Evolutionary conservation across 2,888 invertebrate species (phyloP).

Genomic region (Drosophila nigricruria): DNA sequence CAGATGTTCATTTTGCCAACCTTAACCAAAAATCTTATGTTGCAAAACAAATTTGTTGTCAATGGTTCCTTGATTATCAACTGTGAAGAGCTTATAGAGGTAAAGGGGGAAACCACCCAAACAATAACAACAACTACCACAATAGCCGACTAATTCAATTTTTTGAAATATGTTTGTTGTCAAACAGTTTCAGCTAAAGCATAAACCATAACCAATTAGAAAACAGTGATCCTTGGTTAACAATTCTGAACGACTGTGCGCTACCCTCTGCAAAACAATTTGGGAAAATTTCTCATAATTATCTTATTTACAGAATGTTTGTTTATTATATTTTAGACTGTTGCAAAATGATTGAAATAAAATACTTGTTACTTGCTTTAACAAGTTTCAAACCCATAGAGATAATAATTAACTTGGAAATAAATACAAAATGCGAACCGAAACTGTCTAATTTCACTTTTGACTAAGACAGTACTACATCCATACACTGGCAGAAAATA

Average conservation of each 20-base stretch:
- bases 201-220: constrained; percentile 68
- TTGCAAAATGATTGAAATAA: not conserved
- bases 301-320: not conserved
- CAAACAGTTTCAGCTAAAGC: constrained; percentile 12
- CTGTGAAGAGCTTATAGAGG: constrained; percentile 40
- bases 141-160: constrained; percentile 54
- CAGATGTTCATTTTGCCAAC: constrained; percentile 19
- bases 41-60: constrained; percentile 35
- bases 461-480: too few species aligned
- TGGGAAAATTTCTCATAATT: not conserved
- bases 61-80: constrained; percentile 63
- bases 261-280: not conserved
- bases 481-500: too few species aligned
- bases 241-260: not conserved
- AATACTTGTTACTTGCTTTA: not conserved
- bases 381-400: not conserved
- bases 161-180: constrained; percentile 7
- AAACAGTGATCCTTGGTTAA: not conserved
- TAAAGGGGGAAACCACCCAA: not conserved
- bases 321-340: not conserved
- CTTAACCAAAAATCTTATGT: not conserved
- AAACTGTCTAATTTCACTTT: not conserved
- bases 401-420: not conserved
- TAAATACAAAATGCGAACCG: not conserved
- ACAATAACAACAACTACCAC: constrained; percentile 21